Conservation (phyloP, 2,888 invertebrate genomes). For the Alloplasta piceator region DNA sequence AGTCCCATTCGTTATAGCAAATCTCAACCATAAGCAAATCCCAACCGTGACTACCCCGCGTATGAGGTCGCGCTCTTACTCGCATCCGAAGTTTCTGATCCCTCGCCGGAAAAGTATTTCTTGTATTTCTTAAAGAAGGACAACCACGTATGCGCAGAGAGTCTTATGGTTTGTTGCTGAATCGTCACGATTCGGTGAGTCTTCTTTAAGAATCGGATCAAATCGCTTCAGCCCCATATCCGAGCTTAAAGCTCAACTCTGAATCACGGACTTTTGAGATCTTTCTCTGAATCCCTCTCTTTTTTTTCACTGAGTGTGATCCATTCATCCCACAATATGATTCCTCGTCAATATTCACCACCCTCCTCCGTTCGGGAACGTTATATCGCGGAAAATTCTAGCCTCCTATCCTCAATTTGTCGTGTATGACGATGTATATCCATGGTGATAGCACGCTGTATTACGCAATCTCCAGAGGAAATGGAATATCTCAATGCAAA, state of each 20-base stretch:
- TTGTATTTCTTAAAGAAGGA: slow-evolving; percentile 6
- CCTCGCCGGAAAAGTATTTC: slow-evolving; percentile 30
- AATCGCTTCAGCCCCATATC: not conserved
- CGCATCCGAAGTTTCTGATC: slow-evolving; percentile 47
- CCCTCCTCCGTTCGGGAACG: too few relatives aligned
- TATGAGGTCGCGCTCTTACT: not conserved
- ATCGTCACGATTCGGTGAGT: not conserved
- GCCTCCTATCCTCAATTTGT: not conserved
- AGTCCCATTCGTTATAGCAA: slow-evolving; percentile 28
- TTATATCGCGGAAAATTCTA: not conserved
- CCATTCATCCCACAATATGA: too few relatives aligned
- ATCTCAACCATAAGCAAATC: slow-evolving; percentile 35
- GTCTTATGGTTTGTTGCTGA: too few relatives aligned
- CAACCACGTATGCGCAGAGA: not conserved
- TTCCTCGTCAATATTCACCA: too few relatives aligned
- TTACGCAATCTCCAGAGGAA: slow-evolving; percentile 34
- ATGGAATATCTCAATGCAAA: slow-evolving; percentile 43
- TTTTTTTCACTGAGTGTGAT: too few relatives aligned
- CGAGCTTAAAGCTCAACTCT: slow-evolving; percentile 2
- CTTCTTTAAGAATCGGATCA: slow-evolving; percentile 10
- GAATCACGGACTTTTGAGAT: not conserved
- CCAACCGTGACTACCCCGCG: not conserved
- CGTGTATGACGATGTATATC: not conserved
- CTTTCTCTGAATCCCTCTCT: too few relatives aligned
- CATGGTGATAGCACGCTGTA: slow-evolving; percentile 7